Conservation (phyloP, 2,797 vertebrate genomes). For the Anguilla megastoma region DNA sequence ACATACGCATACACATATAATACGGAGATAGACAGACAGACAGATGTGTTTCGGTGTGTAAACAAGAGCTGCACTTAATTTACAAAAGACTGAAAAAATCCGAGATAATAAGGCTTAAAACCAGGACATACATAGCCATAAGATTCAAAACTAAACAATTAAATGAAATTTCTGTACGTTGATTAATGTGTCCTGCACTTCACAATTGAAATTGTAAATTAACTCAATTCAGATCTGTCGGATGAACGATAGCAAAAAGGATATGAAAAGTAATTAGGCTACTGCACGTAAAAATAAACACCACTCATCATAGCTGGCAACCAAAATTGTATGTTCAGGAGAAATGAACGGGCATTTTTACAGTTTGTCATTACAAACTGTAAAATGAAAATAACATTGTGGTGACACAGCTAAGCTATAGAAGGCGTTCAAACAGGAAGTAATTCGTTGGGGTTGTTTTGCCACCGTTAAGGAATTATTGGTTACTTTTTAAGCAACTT, state of each 20-base stretch:
- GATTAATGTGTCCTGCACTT: neutral
- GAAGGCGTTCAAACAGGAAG: conserved; percentile 40
- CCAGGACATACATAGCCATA: neutral
- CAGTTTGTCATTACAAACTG: neutral
- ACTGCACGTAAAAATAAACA: neutral
- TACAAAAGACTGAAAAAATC: neutral
- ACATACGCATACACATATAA: conserved; percentile 46
- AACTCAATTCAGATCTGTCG: neutral
- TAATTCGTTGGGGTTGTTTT: conserved; percentile 31
- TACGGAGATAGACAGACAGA: neutral
- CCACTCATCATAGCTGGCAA: neutral
- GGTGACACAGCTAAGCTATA: neutral
- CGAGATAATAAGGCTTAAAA: neutral
- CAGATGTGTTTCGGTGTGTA: neutral
- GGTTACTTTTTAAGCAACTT: neutral
- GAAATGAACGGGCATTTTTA: neutral
- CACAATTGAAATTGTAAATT: neutral
- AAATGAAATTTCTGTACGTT: neutral
- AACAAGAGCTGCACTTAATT: neutral
- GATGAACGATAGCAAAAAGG: neutral
- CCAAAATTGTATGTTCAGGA: neutral
- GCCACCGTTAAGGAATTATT: conserved; percentile 15
- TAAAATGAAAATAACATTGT: neutral
- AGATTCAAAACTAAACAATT: neutral
- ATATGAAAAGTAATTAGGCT: neutral